Evolutionary conservation across 1,140 invertebrate genomes (phyloP), one percentile per base, ranked within the genome.

Genomic region (Popillia japonica): DNA sequence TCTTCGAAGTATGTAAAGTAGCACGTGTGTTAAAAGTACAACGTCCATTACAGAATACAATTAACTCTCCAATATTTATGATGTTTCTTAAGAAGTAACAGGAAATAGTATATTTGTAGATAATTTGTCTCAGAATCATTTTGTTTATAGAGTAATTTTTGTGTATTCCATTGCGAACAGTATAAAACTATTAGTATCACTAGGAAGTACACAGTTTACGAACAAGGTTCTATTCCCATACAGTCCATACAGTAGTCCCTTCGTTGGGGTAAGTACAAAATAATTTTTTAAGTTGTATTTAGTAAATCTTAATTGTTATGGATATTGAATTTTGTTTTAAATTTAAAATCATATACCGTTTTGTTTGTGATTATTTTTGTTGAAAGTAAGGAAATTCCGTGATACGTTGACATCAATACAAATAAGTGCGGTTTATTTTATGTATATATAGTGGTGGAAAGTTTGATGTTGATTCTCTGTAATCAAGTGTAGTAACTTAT

Each of bases 201-300:
- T 27, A 22, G n/a, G n/a, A 10, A 27, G 3, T 27, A 8, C 17
- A 55, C 48, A 68, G 11, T 68, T 68, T 34, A 68, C 22, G 27
- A 68, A 68, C 11, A 68, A 68, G 27, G 61, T 68, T 10, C 61
- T 68, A 22, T 68, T 68, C 20, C 61, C 61, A 3, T 68, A 68
- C 22, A 68, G 61, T 78, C 81, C 81, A 6, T 82, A 76, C 72
- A 80, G 81, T 17, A 80, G 78, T 2, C 78, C 79, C 8, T 82
- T 82, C 55, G 79, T 82, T 77, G 81, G 81, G 20, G 81, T 82
- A 72, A 79, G 78, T 68, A 68, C 61, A n/a, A 75, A 61, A 72
- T 77, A 42, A 10, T 4, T 42, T 22, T 42, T 9, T 0, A 44
- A 44, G 2, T 7, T 44, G 42, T 10, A 44, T 44, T 44, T 10